phyloP scores from a whole-genome alignment of 53 echinoderm and acorn worm species.

The Crossaster papposus region DNA sequence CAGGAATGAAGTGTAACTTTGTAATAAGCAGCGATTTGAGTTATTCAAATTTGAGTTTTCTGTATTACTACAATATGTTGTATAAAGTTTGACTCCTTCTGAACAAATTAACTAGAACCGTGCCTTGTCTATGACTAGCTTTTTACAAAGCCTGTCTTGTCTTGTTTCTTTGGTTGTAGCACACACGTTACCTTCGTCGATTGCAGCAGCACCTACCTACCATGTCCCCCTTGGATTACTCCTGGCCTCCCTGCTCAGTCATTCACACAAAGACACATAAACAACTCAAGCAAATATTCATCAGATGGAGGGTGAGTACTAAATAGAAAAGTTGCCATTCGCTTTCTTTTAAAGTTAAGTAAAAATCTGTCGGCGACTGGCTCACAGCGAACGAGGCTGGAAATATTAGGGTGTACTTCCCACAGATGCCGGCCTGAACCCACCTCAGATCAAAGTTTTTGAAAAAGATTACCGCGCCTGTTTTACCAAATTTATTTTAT shows the following conservation, averaged over 20 bases:
- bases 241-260: constrained; percentile 89
- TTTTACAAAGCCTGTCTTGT: neutral
- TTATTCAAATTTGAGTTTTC: too few relatives aligned
- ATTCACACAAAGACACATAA: constrained; percentile 77
- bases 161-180: constrained; percentile 45
- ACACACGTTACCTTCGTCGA: constrained; percentile 70
- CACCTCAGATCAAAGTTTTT: too few relatives aligned
- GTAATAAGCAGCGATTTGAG: too few relatives aligned
- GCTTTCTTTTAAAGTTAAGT: neutral
- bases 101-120: neutral
- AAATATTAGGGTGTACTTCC: too few relatives aligned
- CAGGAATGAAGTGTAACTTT: too few relatives aligned
- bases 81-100: too few relatives aligned
- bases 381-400: too few relatives aligned
- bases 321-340: neutral
- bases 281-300: constrained; percentile 85
- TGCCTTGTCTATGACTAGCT: neutral
- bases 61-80: too few relatives aligned
- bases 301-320: constrained; percentile 80
- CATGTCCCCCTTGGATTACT: constrained; percentile 83
- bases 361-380: too few relatives aligned
- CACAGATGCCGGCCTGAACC: too few relatives aligned
- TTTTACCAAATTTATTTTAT: too few relatives aligned
- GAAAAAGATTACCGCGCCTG: too few relatives aligned
- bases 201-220: constrained; percentile 73